Evolutionary conservation across 2,113 vertebrate species (phyloP).

Genomic region (Caloenas nicobarica): DNA sequence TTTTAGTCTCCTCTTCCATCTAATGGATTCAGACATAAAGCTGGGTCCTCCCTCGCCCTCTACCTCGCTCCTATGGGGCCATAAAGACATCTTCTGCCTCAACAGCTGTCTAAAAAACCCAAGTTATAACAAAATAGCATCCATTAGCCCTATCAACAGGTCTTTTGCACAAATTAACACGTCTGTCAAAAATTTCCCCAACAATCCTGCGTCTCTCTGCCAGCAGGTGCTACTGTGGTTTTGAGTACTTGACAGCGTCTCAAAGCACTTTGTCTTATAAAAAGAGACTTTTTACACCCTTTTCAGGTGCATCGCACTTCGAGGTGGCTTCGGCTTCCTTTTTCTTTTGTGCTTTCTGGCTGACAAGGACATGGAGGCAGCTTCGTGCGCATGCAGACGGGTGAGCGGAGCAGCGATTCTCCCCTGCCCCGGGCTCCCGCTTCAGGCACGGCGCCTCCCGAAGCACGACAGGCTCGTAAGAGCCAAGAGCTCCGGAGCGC

Average conservation of each 20-base stretch:
- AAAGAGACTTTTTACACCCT: too few species aligned
- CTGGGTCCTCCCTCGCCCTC: rapidly evolving
- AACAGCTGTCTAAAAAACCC: neutral
- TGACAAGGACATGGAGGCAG: rapidly evolving
- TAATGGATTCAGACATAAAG: neutral
- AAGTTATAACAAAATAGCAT: rapidly evolving
- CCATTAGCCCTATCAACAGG: rapidly evolving
- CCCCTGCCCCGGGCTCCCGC: rapidly evolving
- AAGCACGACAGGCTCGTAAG: rapidly evolving
- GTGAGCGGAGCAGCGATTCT: rapidly evolving
- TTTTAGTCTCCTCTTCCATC: neutral
- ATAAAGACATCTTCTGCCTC: neutral
- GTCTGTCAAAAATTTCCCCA: neutral
- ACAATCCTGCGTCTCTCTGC: neutral
- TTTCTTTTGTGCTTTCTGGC: rapidly evolving
- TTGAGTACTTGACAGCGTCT: rapidly evolving
- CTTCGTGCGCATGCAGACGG: rapidly evolving
- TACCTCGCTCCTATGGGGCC: rapidly evolving
- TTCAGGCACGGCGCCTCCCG: rapidly evolving
- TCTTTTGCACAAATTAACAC: neutral
- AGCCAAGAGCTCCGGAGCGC: rapidly evolving
- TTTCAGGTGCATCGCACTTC: rapidly evolving
- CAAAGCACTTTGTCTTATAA: rapidly evolving
- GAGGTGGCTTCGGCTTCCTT: too few species aligned
- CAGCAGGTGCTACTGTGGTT: rapidly evolving